These are phyloP conservation scores for Hydrotaea cyrtoneurina DNA, from an alignment of 2,888 invertebrate species.

Conservation along the genomic window DNA sequence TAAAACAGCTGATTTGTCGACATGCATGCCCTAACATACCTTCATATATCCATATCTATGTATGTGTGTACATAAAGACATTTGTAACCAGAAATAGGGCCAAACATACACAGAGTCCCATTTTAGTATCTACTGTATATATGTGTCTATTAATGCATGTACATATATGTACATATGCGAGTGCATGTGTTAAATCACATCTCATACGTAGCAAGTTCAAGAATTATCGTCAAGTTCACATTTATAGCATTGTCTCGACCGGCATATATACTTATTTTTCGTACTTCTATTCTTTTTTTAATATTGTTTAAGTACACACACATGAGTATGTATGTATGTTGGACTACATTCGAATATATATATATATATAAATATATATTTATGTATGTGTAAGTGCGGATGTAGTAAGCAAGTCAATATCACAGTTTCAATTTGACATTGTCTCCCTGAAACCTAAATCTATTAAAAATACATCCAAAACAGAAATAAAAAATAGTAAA, in stretches of 20 bases:
- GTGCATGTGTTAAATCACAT: slow-evolving; percentile 31
- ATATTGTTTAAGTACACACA: too few relatives aligned
- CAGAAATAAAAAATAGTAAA: slow-evolving; percentile 61
- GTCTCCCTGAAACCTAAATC: slow-evolving; percentile 65
- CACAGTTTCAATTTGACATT: slow-evolving; percentile 52
- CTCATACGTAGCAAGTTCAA: slow-evolving; percentile 55
- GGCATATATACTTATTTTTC: slow-evolving; percentile 35
- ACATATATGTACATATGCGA: background rate
- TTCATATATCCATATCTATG: background rate
- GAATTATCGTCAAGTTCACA: slow-evolving; percentile 67
- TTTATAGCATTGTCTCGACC: slow-evolving; percentile 70
- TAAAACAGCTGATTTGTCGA: slow-evolving; percentile 63
- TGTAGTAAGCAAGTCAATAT: slow-evolving; percentile 38
- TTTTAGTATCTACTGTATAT: background rate
- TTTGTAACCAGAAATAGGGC: slow-evolving; percentile 6
- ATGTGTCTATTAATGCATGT: background rate
- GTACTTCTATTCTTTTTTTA: slow-evolving; percentile 4
- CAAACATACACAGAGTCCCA: background rate
- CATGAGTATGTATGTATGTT: too few relatives aligned
- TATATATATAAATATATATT: background rate
- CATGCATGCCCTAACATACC: slow-evolving; percentile 42
- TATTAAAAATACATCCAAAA: slow-evolving; percentile 64
- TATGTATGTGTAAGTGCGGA: slow-evolving; percentile 9
- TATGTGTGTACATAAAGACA: background rate
- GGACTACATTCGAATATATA: background rate